phyloP scores from a whole-genome alignment of 2,888 invertebrate species.

The Magallana nippona region DNA sequence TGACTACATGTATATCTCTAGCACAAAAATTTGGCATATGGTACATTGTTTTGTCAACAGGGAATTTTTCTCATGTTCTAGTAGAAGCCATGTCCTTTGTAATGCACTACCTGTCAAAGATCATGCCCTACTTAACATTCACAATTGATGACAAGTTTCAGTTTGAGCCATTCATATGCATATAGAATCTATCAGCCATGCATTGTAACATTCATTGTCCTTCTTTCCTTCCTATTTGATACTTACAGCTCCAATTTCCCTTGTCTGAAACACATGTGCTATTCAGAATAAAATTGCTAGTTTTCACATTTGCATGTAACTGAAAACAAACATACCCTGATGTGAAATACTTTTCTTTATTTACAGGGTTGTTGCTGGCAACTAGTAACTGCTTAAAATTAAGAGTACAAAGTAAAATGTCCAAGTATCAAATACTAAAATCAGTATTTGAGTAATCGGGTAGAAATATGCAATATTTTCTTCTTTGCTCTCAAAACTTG shows the following conservation, averaged over 20 bases:
- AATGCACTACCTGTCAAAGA: too few species aligned
- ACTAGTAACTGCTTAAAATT: too few species aligned
- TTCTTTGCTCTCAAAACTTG: too few species aligned
- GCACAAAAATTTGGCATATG: background rate
- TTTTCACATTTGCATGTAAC: too few species aligned
- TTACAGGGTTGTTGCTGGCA: too few species aligned
- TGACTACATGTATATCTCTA: background rate
- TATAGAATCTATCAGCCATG: conserved; percentile 11
- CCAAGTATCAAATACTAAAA: too few species aligned
- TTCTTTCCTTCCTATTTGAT: background rate
- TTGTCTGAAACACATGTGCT: conserved; percentile 23
- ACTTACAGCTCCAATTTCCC: conserved; percentile 21
- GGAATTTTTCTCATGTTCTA: background rate
- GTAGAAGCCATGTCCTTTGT: too few species aligned
- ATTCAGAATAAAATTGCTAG: background rate
- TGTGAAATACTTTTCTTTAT: background rate
- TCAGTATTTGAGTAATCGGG: background rate
- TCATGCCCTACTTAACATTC: too few species aligned
- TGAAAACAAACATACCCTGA: background rate
- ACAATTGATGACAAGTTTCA: too few species aligned
- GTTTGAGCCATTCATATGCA: background rate
- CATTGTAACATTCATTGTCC: background rate
- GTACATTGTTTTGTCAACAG: background rate
- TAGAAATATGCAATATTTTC: background rate
- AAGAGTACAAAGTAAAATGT: too few species aligned